Evolutionary conservation across 2,797 vertebrate genomes (phyloP).

Genomic region (Scolopax rusticola): DNA sequence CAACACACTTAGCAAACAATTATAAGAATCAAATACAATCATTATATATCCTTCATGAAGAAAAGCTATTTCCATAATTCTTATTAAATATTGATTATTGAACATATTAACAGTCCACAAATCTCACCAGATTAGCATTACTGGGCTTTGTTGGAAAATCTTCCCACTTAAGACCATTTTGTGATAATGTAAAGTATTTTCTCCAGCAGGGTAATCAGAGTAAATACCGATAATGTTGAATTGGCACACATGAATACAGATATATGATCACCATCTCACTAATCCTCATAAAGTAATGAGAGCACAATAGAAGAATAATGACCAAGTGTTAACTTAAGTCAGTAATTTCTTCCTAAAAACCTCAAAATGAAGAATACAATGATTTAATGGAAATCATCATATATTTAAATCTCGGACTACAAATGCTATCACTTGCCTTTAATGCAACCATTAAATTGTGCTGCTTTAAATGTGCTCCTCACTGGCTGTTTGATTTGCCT

Average conservation of each 20-base stretch:
- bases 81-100: constrained; percentile 55
- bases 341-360: not conserved
- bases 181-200: not conserved
- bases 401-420: not conserved
- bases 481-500: not conserved
- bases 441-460: not conserved
- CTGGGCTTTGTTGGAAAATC: not conserved
- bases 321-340: not conserved
- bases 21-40: not conserved
- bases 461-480: not conserved
- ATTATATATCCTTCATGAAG: not conserved
- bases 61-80: not conserved
- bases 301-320: not conserved
- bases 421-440: not conserved
- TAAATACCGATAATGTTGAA: not conserved
- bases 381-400: not conserved
- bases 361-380: not conserved
- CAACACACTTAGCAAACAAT: not conserved
- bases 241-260: not conserved
- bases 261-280: not conserved
- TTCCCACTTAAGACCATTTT: not conserved
- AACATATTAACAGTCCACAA: not conserved
- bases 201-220: not conserved
- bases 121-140: not conserved
- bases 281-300: not conserved